A percentile compares a stretch with the other conserved stretches of the same genome.
phyloP scores from a whole-genome alignment of 2,888 invertebrate genomes.

The Lutraria lutraria region DNA sequence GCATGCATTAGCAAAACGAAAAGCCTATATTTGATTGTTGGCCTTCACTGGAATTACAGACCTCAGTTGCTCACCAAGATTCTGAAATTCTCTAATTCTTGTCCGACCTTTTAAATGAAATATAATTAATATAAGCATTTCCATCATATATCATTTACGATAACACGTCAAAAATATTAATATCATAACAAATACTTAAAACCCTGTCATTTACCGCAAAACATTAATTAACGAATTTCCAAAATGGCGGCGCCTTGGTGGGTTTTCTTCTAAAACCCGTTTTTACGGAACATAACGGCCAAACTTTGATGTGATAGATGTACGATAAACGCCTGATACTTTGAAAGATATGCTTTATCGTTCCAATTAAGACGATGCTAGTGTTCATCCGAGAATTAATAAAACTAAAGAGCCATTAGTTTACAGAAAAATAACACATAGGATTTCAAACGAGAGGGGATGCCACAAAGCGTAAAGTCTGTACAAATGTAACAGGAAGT shows the following conservation, averaged over 20 bases:
- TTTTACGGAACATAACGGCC: slow-evolving; percentile 45
- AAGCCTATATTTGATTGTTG: too few relatives aligned
- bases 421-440: neutral
- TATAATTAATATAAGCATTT: slow-evolving; percentile 7
- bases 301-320: slow-evolving; percentile 62
- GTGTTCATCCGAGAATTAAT: neutral
- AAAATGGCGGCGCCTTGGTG: slow-evolving; percentile 44
- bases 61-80: neutral
- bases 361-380: slow-evolving; percentile 38
- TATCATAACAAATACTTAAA: slow-evolving; percentile 45
- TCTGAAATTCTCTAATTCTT: neutral
- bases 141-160: slow-evolving; percentile 11
- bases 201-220: slow-evolving; percentile 30
- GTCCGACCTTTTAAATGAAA: neutral
- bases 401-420: neutral
- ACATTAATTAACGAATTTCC: slow-evolving; percentile 25
- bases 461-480: neutral
- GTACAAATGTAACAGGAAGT: neutral
- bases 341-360: slow-evolving; percentile 47
- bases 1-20: too few relatives aligned
- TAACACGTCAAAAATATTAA: slow-evolving; percentile 48
- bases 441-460: neutral
- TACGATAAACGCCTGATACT: slow-evolving; percentile 55
- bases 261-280: slow-evolving; percentile 42
- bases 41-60: too few relatives aligned